Percentiles rank a stretch among this genome's conserved stretches.
These are phyloP conservation scores for Carollia perspicillata DNA, from an alignment of 2,113 vertebrate species.

Conservation along the genomic window DNA sequence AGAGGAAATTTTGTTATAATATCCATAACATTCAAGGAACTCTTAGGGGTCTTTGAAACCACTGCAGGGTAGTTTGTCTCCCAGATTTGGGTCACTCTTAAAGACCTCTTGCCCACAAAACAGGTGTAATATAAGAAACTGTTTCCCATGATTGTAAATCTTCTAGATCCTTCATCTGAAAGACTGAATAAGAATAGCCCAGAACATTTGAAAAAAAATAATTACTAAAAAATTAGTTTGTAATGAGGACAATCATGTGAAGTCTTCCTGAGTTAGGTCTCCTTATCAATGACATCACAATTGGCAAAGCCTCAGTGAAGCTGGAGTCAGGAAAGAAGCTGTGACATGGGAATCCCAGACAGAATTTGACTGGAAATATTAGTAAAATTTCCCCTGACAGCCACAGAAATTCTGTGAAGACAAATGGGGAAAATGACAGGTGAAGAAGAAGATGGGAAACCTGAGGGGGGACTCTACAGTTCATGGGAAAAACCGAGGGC, in stretches of 20 bases:
- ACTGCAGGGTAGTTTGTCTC: background rate
- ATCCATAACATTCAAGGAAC: background rate
- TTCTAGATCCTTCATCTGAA: background rate
- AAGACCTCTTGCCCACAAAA: background rate
- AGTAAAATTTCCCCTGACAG: background rate
- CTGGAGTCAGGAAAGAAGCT: background rate
- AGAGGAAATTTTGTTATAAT: background rate
- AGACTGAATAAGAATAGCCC: background rate
- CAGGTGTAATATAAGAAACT: background rate
- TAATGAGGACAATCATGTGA: background rate
- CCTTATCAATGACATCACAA: background rate
- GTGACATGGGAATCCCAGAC: background rate
- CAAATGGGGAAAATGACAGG: background rate
- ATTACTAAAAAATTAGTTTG: background rate
- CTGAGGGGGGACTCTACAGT: background rate
- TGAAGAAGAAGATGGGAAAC: background rate
- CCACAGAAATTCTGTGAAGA: background rate
- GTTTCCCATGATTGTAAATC: background rate
- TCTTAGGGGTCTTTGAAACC: background rate
- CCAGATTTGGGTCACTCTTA: background rate
- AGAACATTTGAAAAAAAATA: background rate
- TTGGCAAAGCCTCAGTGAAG: background rate
- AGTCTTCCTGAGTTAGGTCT: background rate
- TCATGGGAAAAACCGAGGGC: background rate
- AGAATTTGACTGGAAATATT: background rate